Evolutionary conservation across 2,113 vertebrate species (phyloP).

Genomic region (Rhinopithecus roxellana): DNA sequence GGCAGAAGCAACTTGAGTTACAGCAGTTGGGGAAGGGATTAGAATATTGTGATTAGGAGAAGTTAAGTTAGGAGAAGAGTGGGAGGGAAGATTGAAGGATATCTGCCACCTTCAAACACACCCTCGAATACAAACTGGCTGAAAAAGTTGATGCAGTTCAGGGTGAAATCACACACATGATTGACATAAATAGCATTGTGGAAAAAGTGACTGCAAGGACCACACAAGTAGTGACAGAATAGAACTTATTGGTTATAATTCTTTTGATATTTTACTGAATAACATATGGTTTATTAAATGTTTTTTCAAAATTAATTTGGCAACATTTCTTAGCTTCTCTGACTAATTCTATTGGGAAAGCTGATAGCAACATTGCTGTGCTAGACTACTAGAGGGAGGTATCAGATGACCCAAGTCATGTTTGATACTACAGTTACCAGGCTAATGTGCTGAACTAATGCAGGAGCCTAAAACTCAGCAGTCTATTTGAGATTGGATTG

Average conservation of each 20-base stretch:
- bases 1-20: neutral
- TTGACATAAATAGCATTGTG: neutral
- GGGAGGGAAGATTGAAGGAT: neutral
- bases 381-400: neutral
- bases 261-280: neutral
- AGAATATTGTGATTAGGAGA: neutral
- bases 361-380: neutral
- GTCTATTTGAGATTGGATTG: neutral
- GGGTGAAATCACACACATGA: neutral
- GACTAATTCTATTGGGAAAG: neutral
- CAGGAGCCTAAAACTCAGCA: neutral
- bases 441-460: neutral
- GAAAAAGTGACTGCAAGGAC: neutral
- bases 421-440: neutral
- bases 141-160: neutral
- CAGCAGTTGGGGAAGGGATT: neutral
- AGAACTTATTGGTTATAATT: neutral
- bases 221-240: neutral
- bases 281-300: neutral
- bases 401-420: neutral
- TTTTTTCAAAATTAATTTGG: neutral
- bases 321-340: neutral
- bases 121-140: neutral
- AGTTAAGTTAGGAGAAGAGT: neutral
- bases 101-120: neutral